phyloP scores from a whole-genome alignment of 2,888 invertebrate species.

The Cosmopolites sordidus region DNA sequence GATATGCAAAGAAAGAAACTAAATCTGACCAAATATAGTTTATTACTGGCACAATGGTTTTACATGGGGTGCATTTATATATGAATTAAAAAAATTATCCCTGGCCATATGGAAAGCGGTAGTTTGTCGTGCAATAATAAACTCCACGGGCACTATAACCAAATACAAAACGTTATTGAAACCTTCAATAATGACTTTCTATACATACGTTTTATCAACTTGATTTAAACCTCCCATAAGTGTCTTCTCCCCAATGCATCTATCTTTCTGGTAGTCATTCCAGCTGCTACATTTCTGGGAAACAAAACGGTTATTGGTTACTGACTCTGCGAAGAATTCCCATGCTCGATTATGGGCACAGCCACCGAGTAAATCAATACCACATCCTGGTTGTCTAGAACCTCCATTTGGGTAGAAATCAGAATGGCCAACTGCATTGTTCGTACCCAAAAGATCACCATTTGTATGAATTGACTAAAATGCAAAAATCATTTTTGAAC shows the following conservation, averaged over 20 bases:
- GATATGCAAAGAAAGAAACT: too few relatives aligned
- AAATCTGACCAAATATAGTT: too few relatives aligned
- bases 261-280: background rate
- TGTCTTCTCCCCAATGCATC: background rate
- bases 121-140: constrained; percentile 20
- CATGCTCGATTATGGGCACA: constrained; percentile 26
- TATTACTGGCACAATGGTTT: too few relatives aligned
- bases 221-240: constrained; percentile 15
- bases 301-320: constrained; percentile 14
- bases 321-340: constrained; percentile 21
- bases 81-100: too few relatives aligned
- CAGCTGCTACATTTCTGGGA: constrained; percentile 11
- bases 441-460: constrained; percentile 19
- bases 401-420: constrained; percentile 28
- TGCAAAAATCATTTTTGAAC: too few relatives aligned
- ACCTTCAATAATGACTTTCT: background rate
- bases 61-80: too few relatives aligned
- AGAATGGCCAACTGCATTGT: constrained; percentile 16
- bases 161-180: background rate
- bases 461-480: constrained; percentile 24
- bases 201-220: constrained; percentile 4
- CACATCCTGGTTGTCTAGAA: constrained; percentile 23
- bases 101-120: constrained; percentile 18
- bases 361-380: constrained; percentile 20
- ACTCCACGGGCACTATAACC: constrained; percentile 16